A percentile compares a stretch with the other conserved stretches of the same genome.
These are phyloP conservation scores for Elephantulus edwardii DNA, from an alignment of 2,113 vertebrate species.

Conservation along the genomic window DNA sequence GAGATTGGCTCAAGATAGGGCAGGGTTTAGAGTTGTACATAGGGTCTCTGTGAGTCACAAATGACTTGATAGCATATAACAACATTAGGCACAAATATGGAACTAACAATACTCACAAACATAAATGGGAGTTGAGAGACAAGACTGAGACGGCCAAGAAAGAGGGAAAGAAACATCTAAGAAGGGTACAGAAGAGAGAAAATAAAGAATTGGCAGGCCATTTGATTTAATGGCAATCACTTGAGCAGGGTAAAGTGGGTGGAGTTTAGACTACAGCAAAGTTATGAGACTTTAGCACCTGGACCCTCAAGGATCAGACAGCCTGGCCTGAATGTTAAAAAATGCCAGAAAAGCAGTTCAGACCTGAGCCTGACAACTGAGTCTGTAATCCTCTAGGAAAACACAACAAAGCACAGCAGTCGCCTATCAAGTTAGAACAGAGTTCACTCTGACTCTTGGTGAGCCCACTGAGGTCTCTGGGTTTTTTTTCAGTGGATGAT, in stretches of 20 bases:
- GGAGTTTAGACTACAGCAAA: accelerated
- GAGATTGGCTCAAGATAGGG: too few species aligned
- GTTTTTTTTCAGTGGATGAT: background rate
- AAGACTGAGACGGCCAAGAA: background rate
- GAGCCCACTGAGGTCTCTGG: background rate
- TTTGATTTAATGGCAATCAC: background rate
- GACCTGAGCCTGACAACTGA: background rate
- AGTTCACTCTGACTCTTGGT: background rate
- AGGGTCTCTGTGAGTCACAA: too few species aligned
- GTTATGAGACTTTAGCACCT: background rate
- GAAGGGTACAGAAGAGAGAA: background rate
- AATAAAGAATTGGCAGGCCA: background rate
- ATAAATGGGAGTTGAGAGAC: background rate
- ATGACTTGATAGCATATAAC: too few species aligned
- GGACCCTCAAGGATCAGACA: background rate
- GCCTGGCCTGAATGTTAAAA: background rate
- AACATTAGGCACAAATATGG: accelerated
- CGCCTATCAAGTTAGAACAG: too few species aligned
- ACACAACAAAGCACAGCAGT: background rate
- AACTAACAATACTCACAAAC: background rate
- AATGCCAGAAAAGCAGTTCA: background rate
- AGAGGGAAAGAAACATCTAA: background rate
- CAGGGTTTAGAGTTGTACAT: too few species aligned
- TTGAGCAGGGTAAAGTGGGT: background rate
- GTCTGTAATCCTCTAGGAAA: background rate